Evolutionary conservation across 2,888 invertebrate genomes (phyloP).

Genomic region (Nysson spinosus): DNA sequence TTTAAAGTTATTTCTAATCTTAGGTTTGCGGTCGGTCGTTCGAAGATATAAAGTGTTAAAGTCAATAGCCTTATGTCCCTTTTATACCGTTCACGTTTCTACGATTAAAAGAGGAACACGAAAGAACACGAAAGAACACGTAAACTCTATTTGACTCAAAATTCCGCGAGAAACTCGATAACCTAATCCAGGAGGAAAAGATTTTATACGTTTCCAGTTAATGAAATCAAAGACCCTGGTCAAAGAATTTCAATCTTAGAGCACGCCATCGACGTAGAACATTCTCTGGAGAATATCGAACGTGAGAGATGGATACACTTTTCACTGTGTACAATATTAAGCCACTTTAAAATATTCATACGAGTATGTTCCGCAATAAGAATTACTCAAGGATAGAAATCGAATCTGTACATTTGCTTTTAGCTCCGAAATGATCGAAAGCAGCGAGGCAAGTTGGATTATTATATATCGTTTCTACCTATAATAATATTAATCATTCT

Average conservation of each 20-base stretch:
- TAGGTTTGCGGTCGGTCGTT: constrained; percentile 38
- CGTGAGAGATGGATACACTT: constrained; percentile 5
- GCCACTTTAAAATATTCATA: constrained; percentile 33
- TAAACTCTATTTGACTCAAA: constrained; percentile 23
- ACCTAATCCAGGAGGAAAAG: constrained; percentile 25
- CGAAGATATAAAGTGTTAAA: constrained; percentile 9
- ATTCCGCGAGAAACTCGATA: constrained; percentile 28
- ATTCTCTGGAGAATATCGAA: constrained; percentile 13
- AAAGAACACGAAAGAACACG: not conserved
- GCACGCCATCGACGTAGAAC: constrained; percentile 19
- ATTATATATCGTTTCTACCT: constrained; percentile 18
- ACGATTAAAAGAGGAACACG: not conserved
- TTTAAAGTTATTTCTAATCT: constrained; percentile 42
- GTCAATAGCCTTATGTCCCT: constrained; percentile 21
- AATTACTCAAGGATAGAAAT: constrained; percentile 29
- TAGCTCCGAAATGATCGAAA: constrained; percentile 35
- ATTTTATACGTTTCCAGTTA: constrained; percentile 43
- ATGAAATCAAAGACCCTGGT: constrained; percentile 14
- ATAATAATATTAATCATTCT: too few relatives aligned
- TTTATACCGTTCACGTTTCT: constrained; percentile 39
- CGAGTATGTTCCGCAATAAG: constrained; percentile 39
- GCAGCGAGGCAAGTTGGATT: constrained; percentile 24
- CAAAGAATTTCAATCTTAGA: constrained; percentile 21
- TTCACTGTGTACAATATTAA: constrained; percentile 34
- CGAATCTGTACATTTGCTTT: constrained; percentile 43